Base-by-base conservation (phyloP, 2,888 invertebrate species). In the Trichacis sp. region DNA sequence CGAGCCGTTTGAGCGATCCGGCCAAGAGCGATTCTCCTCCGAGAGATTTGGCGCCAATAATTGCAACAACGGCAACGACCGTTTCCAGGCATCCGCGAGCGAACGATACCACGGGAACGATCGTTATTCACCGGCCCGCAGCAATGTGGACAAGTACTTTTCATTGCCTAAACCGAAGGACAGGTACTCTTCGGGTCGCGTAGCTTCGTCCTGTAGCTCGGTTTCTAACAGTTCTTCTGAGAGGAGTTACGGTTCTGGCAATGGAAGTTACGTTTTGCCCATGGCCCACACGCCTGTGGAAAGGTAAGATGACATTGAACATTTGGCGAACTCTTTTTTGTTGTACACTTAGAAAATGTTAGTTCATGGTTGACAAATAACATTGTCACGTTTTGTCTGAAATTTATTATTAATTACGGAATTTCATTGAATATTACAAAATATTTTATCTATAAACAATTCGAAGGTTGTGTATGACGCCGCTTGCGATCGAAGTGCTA, bases 201-300 rank as follows among this genome's bases (percentile, higher is more conserved):
- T 79, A 71, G 73, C 72, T 36, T 68, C 76, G 19, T 73, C 77
- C 0, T 78, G 76, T 69, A 68, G 71, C 65, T 62, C 74, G 9
- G 72, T 75, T 14, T 71, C 70, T 17, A 67, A 73, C 14, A 72
- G 73, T 6, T 66, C 76, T 2, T 69, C 77, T 6, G 83, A 82
- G 19, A 73, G 80, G 42, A 69, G 74, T 14, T 81, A 81, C 55
- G 73, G 73, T 6, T 69, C 78, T 8, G 71, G 70, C 38, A 68
- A 63, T 30, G 67, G 72, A 4, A 66, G 69, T 52, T 90, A 91
- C 74, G 88, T 91, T 69, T 91, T 91, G 5, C 91, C 91, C 15
- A 90, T 90, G 70, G 91, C 91, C 40, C 92, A 91, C 83, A 89
- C 90, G 75, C 91, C 92, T 29, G 91, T 91, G 73, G 91, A 91